phyloP scores from a whole-genome alignment of 1,140 invertebrate genomes.

The Nylanderia fulva region DNA sequence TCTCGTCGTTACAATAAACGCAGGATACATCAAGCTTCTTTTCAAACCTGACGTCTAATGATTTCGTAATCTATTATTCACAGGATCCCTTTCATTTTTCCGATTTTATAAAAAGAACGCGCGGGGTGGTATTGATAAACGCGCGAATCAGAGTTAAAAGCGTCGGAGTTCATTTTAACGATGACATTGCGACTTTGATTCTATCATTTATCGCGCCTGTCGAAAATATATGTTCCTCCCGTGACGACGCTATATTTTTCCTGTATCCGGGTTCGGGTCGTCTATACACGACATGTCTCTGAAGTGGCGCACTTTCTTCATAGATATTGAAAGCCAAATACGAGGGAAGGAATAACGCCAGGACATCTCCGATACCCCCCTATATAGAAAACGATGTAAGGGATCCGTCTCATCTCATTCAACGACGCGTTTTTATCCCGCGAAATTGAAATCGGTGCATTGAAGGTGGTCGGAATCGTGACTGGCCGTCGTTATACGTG shows the following conservation, averaged over 20 bases:
- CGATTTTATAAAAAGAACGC: background rate
- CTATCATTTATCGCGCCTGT: conserved; percentile 29
- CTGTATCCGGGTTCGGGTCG: background rate
- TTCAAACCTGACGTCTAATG: conserved; percentile 3
- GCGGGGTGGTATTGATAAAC: background rate
- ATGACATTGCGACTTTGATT: conserved; percentile 52
- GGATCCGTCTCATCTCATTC: conserved; percentile 43
- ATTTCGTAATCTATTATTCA: conserved; percentile 24
- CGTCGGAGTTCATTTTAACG: conserved; percentile 46
- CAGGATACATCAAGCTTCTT: background rate
- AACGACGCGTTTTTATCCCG: conserved; percentile 50
- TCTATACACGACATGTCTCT: conserved; percentile 27
- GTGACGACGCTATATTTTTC: conserved; percentile 49
- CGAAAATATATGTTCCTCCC: conserved; percentile 48
- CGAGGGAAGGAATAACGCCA: conserved; percentile 27
- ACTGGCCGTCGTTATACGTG: conserved; percentile 32
- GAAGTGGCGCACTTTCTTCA: conserved; percentile 36
- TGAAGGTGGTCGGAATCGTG: conserved; percentile 29
- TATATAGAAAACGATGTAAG: conserved; percentile 33
- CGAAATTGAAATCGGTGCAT: conserved; percentile 58
- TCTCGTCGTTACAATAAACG: background rate
- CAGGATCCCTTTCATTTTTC: background rate
- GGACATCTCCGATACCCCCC: conserved; percentile 24
- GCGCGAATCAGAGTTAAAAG: conserved; percentile 23
- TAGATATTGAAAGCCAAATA: conserved; percentile 54